Base-by-base conservation (phyloP, 2,113 vertebrate genomes). In the Trochalopteron elliotii region DNA sequence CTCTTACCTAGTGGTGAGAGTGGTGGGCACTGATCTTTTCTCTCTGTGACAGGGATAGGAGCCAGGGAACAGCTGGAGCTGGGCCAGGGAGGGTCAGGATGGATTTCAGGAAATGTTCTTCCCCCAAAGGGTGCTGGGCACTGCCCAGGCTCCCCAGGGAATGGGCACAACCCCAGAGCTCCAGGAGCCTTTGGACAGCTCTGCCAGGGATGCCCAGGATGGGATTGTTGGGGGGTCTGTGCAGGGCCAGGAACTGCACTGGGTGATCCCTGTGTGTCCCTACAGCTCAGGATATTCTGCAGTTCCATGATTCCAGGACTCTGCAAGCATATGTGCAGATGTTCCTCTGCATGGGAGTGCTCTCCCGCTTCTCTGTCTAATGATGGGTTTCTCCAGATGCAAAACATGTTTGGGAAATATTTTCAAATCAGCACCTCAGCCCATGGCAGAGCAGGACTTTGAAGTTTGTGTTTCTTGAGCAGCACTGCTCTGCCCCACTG, bases 31-130 rank as follows among this genome's bases (percentile, higher is more conserved):
- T 31, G 63, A 16, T 42, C n/a, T 55, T 13, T 40, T 47, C 47
- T 33, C 28, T 69, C 20, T 74, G 44, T 15, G 63, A 40, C 47
- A 83, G 70, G 7, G 30, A 19, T n/a, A 53, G 39, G 1, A 12
- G 2, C 39, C 24, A 30, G 11, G 61, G 45, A n/a, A 7, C 0
- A 2, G 67, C 65, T 79, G 74, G 47, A 20, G 19, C 24, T 70
- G 56, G 1, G 40, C 1, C 65, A 42, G 49, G 47, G 7, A 25
- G 17, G 25, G 0, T 42, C 1, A 27, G 53, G 45, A 0, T 30
- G 50, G 47, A 45, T 3, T 0, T 31, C 3, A 50, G 39, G 4
- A 2, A 49, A 63, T 55, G 49, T 2, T 37, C 35, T 42, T 42
- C 7, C 30, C 28, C 22, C 39, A 16, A 18, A 33, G 40, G 7